Evolutionary conservation across 2,797 vertebrate species (phyloP), one percentile per base, ranked within the genome.

Genomic region (Acanthurus lineatus): DNA sequence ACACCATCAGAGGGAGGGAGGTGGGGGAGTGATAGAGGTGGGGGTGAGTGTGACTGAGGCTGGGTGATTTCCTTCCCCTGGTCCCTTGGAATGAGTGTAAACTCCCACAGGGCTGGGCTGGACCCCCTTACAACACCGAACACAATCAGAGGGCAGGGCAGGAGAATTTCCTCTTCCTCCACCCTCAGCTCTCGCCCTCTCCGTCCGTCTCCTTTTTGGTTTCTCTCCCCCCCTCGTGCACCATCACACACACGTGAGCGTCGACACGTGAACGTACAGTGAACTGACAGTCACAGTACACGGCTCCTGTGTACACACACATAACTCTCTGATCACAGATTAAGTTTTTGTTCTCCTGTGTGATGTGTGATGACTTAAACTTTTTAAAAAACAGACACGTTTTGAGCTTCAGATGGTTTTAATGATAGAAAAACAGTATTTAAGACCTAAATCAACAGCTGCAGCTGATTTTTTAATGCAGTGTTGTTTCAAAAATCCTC

Each of bases 101-200:
- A 48, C 67, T 95, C 95, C 94, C 95, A 80, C 73, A 64, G 91
- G 94, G 84, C 80, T 90, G 92, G 93, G 94, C 92, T 63, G 91
- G 81, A 77, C 88, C 86, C 68, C 77, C 79, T 84, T 84, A 77
- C 66, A 89, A 67, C 78, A 71, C 68, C 56, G 76, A 90, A 85
- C 69, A 89, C 92, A 94, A 94, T 95, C 89, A 90, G 45, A 92
- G 90, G 92, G 88, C 83, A 84, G 86, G 90, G 92, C 85, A 69
- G 83, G 69, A 88, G 76, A 71, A 82, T 89, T 94, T 94, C 94
- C 92, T 91, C 88, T 77, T 59, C 77, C 59, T 1, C 61, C 69
- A 65, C 71, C 49, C 59, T 11, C 73, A 40, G 25, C 81, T 77
- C 78, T 72, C 77, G 52, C 73, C 86, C 77, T 49, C 81, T 69